Percentiles rank a stretch among this genome's conserved stretches.
phyloP scores from a whole-genome alignment of 1,140 invertebrate genomes.

The Drosophila nebulosa region DNA sequence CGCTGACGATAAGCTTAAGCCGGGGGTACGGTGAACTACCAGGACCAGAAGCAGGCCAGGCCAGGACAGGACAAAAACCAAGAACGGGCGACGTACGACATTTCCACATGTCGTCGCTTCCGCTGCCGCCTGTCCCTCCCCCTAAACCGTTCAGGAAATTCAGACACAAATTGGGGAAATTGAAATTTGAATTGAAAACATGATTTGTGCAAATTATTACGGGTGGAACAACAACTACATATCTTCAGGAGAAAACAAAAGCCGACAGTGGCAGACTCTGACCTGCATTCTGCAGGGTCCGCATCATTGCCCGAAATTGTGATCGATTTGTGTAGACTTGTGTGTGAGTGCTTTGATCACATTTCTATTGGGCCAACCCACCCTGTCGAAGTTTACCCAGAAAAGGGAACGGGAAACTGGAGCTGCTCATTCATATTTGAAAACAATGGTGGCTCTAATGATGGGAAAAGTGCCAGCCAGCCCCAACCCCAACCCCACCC shows the following conservation, averaged over 20 bases:
- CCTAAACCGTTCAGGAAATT: slow-evolving; percentile 54
- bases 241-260: not conserved
- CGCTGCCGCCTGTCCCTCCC: not conserved
- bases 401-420: not conserved
- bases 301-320: not conserved
- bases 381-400: not conserved
- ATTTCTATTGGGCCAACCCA: not conserved
- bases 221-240: not conserved
- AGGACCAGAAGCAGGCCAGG: not conserved
- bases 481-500: not conserved
- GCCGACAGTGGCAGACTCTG: not conserved
- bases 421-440: slow-evolving; percentile 36
- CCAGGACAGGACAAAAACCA: not conserved
- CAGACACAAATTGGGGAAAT: slow-evolving; percentile 62
- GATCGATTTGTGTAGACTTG: not conserved
- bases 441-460: slow-evolving; percentile 73
- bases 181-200: slow-evolving; percentile 68
- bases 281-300: not conserved
- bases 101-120: slow-evolving; percentile 38
- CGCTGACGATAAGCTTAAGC: slow-evolving; percentile 6
- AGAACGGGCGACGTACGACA: slow-evolving; percentile 26
- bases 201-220: slow-evolving; percentile 43
- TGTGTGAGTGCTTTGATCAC: not conserved
- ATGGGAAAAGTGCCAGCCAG: slow-evolving; percentile 47
- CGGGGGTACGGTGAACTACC: not conserved